A percentile compares a stretch with the other conserved stretches of the same genome.
These are phyloP conservation scores for Nomada lathburiana DNA, from an alignment of 2,888 invertebrate species.

Conservation along the genomic window DNA sequence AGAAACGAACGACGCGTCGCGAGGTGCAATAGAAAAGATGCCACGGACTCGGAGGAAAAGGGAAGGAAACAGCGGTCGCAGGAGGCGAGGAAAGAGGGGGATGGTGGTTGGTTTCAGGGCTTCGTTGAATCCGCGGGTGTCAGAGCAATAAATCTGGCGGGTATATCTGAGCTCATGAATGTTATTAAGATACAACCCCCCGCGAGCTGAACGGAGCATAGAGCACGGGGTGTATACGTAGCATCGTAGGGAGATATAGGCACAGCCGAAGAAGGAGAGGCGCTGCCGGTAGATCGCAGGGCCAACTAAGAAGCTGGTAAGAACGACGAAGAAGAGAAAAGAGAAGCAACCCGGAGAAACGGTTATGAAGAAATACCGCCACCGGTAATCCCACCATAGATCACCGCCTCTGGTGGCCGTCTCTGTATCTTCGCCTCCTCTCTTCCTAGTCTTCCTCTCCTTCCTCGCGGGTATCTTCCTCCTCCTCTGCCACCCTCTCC, in stretches of 20 bases:
- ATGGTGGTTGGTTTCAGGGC: constrained; percentile 65
- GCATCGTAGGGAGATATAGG: constrained; percentile 73
- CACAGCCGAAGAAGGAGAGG: constrained; percentile 67
- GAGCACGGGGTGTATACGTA: constrained; percentile 71
- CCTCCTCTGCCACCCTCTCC: constrained; percentile 38
- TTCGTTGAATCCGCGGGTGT: constrained; percentile 78
- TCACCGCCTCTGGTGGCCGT: constrained; percentile 80
- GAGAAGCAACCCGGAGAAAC: constrained; percentile 77
- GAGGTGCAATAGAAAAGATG: constrained; percentile 40
- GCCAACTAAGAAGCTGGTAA: constrained; percentile 42
- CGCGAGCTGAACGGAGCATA: constrained; percentile 73
- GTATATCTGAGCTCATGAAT: constrained; percentile 85
- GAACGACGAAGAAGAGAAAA: constrained; percentile 61
- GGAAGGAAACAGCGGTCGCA: constrained; percentile 47
- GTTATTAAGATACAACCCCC: constrained; percentile 85
- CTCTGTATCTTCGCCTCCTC: constrained; percentile 70
- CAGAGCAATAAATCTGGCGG: constrained; percentile 84
- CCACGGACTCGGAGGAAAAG: constrained; percentile 52
- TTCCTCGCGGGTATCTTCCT: constrained; percentile 20
- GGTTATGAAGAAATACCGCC: constrained; percentile 85
- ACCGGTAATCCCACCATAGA: constrained; percentile 84
- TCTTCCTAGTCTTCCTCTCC: constrained; percentile 47
- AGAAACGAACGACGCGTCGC: constrained; percentile 5
- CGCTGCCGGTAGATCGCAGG: constrained; percentile 57
- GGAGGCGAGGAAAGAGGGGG: constrained; percentile 40